Evolutionary conservation across 2,888 invertebrate genomes (phyloP), one percentile per base, ranked within the genome.

Genomic region (Epicampocera succincta): DNA sequence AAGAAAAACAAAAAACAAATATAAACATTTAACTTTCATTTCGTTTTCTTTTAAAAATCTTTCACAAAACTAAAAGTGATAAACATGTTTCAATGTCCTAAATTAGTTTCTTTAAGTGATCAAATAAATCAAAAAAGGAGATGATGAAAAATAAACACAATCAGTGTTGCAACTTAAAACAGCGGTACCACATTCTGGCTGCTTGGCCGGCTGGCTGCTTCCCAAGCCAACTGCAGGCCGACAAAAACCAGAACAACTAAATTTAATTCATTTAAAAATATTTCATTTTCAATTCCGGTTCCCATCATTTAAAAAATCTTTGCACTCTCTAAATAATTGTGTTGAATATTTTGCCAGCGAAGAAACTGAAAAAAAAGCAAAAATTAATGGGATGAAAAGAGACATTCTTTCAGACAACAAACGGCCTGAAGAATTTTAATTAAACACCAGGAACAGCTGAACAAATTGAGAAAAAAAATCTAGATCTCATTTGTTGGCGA

Each of bases 81-180:
- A 71, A 78, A 82, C 78, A 78, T 78, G 82, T 82, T 82, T 68
- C 29, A 71, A 69, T 78, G 73, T 78, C 77, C 81, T 82, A 82
- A 82, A 78, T 82, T 77, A 81, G 77, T 81, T 81, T 73, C 65
- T 72, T 58, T 60, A 80, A 66, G 73, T 69, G 77, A 69, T 73
- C 68, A 69, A 73, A 78, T 78, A 74, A 82, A 77, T 82, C 74
- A 82, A 82, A 80, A 60, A 77, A 76, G 56, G 56, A 66, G 72
- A 50, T 65, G 56, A 56, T 56, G 40, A 56, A 66, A 71, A 56
- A 52, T 50, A 71, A 71, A 60, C 65, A 50, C n/a, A 68, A 76
- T 15, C 69, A 8, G 6, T 50, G 42, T 42, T 78, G 71, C 76
- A 66, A 76, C 15, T 9, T 50, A 46, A 33, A 21, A 19, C n/a